phyloP scores from a whole-genome alignment of 2,888 invertebrate genomes.

The Frankliniella intonsa region DNA sequence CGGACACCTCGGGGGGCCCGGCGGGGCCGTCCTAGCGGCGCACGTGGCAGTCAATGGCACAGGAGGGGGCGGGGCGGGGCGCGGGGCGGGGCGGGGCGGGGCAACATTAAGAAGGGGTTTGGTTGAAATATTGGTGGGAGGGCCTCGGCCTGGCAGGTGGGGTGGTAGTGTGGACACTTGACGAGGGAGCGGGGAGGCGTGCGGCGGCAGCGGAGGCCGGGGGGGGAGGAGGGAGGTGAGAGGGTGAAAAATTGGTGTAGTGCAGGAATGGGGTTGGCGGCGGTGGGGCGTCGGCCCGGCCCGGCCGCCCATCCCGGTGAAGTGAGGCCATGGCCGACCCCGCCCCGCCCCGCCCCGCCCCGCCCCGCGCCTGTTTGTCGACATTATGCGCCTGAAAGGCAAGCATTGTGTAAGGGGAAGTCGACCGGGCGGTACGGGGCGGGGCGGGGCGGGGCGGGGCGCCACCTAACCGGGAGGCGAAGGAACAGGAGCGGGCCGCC shows the following conservation, averaged over 20 bases:
- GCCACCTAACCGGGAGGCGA: not conserved
- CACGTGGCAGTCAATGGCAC: not conserved
- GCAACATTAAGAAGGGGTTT: not conserved
- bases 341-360: not conserved
- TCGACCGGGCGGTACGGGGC: not conserved
- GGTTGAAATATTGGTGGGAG: not conserved
- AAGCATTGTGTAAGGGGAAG: slow-evolving; percentile 19
- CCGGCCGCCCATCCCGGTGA: not conserved
- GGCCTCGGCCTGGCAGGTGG: too few relatives aligned
- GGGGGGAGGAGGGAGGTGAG: not conserved
- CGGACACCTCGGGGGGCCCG: not conserved
- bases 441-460: not conserved
- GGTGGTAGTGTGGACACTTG: not conserved
- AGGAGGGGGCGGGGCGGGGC: not conserved
- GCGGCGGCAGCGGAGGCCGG: not conserved
- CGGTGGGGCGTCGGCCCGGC: not conserved
- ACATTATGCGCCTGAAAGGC: slow-evolving; percentile 18
- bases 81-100: not conserved
- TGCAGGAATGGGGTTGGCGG: not conserved
- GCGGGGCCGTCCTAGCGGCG: not conserved
- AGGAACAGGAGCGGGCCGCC: not conserved
- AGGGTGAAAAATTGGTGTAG: not conserved
- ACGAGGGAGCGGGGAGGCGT: not conserved
- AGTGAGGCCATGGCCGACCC: not conserved
- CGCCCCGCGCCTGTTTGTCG: not conserved